Evolutionary conservation across 2,888 invertebrate genomes (phyloP).

Genomic region (Eupithecia subumbrata): DNA sequence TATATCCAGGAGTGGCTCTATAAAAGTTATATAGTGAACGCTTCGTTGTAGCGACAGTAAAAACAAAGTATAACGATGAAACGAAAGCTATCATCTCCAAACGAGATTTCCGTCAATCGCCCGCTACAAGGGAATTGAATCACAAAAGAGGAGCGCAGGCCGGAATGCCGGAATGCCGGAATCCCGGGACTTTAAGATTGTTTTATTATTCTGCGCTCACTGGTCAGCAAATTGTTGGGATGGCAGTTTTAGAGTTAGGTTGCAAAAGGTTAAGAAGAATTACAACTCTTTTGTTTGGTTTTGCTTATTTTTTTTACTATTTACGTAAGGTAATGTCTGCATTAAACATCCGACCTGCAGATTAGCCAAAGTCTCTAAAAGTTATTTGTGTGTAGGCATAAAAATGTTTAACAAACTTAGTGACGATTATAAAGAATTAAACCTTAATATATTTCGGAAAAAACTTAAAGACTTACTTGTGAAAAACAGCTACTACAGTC

Average conservation of each 20-base stretch:
- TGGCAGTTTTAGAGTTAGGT: not conserved
- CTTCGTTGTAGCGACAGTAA: not conserved
- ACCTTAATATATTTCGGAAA: no score
- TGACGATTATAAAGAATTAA: no score
- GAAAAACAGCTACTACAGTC: no score
- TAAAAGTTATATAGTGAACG: not conserved
- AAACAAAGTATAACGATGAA: not conserved
- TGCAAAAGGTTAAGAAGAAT: not conserved
- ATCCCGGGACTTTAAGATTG: constrained; percentile 16
- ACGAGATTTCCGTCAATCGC: constrained; percentile 26
- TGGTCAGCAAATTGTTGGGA: not conserved
- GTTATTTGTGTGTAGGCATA: no score
- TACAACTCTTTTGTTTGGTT: not conserved
- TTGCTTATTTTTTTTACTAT: not conserved
- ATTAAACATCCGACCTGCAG: no score
- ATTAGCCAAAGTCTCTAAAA: no score
- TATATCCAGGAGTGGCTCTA: not conserved
- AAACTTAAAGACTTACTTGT: no score
- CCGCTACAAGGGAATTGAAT: constrained; percentile 34
- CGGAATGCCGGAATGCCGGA: not conserved
- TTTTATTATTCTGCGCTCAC: constrained; percentile 12
- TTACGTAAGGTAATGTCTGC: not conserved
- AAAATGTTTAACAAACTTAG: no score
- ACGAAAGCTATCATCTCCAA: constrained; percentile 3
- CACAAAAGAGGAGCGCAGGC: constrained; percentile 26